Evolutionary conservation across 30 jellyfish, hydroid and myxozoan genomes (phyloP), one percentile per base, ranked within the genome.

Genomic region (Sanderia malayensis): DNA sequence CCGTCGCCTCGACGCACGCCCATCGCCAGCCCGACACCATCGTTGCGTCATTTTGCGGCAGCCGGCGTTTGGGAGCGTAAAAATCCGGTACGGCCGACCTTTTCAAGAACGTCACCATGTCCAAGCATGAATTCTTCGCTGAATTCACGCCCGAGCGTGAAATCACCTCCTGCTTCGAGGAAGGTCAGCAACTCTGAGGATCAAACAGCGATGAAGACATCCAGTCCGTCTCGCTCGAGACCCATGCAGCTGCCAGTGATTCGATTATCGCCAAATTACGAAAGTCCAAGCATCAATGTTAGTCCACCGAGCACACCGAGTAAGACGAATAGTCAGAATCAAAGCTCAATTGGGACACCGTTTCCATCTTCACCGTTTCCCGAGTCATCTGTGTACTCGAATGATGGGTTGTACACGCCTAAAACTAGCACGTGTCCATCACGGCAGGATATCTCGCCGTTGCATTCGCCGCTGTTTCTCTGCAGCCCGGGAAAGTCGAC

Each of bases 261-360:
- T 19, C 76, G 80, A 3, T 49, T 61, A 10, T 70, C 93, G 4
- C 82, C 82, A 4, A 70, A 81, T 58, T 81, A 68, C 62, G 82
- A 81, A 30, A 81, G 93, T 80, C 95, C 95, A 6, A 70, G 87
- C 69, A 84, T 84, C 57, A 84, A 84, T 57, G 86, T 84, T 30
- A 84, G 95, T 52, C 95, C 95, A 2, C 95, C 95, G 13, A 84
- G 95, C 69, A 84, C 95, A 4, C 95, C 95, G 4, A 84, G 95
- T 58, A 61, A 74, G 31, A 41, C 89, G 29, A 73, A 73, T 62
- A 73, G 88, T 61, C 81, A 66, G 71, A 63, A 52, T 44, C 80
- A 70, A 45, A 84, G 95, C 82, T 84, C 86, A 8, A 61, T 84
- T 6, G 83, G 76, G 26, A 27, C 95, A 0, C 95, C 95, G 29